These are phyloP conservation scores for Aptenodytes forsteri DNA, from an alignment of 2,113 vertebrate species.

Conservation along the genomic window DNA sequence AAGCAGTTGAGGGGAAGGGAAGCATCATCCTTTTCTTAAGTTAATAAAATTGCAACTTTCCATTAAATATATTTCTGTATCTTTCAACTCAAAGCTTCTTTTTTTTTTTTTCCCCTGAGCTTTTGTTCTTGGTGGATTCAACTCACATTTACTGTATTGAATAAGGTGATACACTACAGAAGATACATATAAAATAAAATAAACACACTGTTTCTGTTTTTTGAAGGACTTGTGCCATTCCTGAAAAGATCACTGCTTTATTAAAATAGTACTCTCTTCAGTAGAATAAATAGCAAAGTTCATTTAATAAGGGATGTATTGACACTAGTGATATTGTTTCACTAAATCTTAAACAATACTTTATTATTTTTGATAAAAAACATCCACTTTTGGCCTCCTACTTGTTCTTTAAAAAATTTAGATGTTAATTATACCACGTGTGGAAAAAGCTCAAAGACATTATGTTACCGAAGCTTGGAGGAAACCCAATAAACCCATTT, in stretches of 20 bases:
- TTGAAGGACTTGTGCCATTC: background rate
- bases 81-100: background rate
- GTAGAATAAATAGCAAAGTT: background rate
- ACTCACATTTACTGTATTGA: background rate
- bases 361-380: conserved; percentile 13
- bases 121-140: background rate
- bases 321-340: background rate
- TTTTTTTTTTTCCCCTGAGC: background rate
- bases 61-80: background rate
- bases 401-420: conserved; percentile 51
- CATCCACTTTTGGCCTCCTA: background rate
- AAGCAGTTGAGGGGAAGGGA: background rate
- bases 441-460: conserved; percentile 41
- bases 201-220: background rate
- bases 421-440: conserved; percentile 57
- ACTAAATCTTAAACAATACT: background rate
- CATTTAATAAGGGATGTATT: conserved; percentile 6
- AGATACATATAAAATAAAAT: background rate
- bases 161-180: background rate
- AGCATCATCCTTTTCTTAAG: background rate
- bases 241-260: background rate
- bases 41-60: background rate
- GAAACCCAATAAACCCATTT: conserved; percentile 54
- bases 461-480: conserved; percentile 3
- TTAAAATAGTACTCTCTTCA: background rate